Base-by-base conservation (phyloP, 2,797 vertebrate genomes). In the Euthynnus affinis region DNA sequence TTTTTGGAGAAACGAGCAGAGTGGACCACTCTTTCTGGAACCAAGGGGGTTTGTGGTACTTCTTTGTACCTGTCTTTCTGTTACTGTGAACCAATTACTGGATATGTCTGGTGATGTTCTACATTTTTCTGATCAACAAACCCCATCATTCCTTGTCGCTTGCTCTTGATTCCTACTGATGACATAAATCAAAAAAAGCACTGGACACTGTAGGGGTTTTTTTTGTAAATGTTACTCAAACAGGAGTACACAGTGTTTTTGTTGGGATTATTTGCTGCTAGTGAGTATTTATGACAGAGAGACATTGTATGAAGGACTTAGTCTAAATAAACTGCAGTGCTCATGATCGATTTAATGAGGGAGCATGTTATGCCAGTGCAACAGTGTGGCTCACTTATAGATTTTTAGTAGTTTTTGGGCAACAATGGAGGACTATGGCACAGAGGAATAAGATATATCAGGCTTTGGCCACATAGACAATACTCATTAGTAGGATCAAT, bases 41-140 rank as follows among this genome's bases (percentile, higher is more conserved):
- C 65, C 80, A 95, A 94, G 87, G 94, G 65, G 91, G 91, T 91
- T 84, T 69, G 89, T 91, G 46, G 66, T 69, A 73, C 65, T 84
- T 83, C 68, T 76, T 83, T 83, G 40, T 75, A 71, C 64, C 70
- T 62, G 4, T 67, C 32, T 77, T 75, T 63, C 20, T 59, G 23
- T 18, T 17, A 34, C 15, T 59, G 20, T 17, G 10, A 49, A 69
- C 48, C 14, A 25, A 12, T 10, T 27, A 53, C 44, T 44, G 20
- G 3, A 68, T 65, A 29, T 20, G 1, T 44, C 53, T 44, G 32
- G 10, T 20, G 7, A 53, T 55, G 37, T 3, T 51, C 14, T 44
- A 7, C 25, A n/a, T 37, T 22, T n/a, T 48, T 59, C 17, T 44
- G 34, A 18, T 44, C 18, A 72, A 48, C 59, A 27, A 52, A 68